Evolutionary conservation across 1,140 invertebrate species (phyloP).

Genomic region (Polyergus mexicanus): DNA sequence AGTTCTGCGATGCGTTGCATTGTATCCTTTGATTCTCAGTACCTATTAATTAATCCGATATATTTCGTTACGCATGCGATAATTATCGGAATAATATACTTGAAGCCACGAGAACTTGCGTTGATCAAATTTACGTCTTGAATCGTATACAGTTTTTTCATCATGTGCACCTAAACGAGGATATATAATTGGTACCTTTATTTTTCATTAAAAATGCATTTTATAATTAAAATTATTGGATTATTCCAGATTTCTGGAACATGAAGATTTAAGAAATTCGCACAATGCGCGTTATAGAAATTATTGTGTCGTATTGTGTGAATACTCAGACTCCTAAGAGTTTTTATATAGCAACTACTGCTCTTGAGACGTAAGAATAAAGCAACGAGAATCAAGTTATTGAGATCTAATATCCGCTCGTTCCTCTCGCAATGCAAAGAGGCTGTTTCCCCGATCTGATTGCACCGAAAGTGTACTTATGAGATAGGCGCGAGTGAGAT

Average conservation of each 20-base stretch:
- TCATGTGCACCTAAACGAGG: neutral
- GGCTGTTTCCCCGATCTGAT: slow-evolving; percentile 16
- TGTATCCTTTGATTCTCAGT: neutral
- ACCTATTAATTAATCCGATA: slow-evolving; percentile 18
- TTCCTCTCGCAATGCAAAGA: slow-evolving; percentile 50
- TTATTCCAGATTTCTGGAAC: slow-evolving; percentile 21
- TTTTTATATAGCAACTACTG: neutral
- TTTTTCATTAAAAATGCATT: neutral
- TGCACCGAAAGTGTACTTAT: neutral
- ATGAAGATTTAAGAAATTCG: slow-evolving; percentile 9
- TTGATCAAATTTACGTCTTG: slow-evolving; percentile 2
- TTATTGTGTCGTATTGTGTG: slow-evolving; percentile 2
- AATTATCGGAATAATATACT: neutral
- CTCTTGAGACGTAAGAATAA: slow-evolving; percentile 49
- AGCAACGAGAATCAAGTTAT: slow-evolving; percentile 71
- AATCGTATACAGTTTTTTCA: neutral
- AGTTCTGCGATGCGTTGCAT: neutral
- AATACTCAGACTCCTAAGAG: neutral
- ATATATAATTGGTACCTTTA: neutral
- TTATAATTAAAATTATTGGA: neutral
- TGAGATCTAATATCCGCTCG: slow-evolving; percentile 68
- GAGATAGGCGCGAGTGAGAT: slow-evolving; percentile 9
- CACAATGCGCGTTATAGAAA: neutral
- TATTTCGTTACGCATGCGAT: neutral
- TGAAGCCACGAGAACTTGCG: neutral